Conservation (phyloP, 2,888 invertebrate genomes). For the Brachyopa scutellaris region DNA sequence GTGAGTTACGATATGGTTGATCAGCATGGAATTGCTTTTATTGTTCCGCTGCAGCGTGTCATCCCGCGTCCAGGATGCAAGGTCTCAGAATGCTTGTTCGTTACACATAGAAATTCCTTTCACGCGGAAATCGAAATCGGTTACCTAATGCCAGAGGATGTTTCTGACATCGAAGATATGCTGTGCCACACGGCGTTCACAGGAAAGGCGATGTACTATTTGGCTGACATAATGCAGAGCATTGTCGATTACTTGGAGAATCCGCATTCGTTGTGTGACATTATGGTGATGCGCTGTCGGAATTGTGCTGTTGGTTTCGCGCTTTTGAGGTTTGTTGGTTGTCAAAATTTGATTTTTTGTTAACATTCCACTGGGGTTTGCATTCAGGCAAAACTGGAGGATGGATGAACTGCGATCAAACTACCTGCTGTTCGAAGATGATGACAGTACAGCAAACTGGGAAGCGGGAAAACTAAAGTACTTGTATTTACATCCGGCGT, state of each 20-base stretch:
- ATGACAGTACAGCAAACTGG: conserved; percentile 59
- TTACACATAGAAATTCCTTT: conserved; percentile 77
- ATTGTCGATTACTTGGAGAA: conserved; percentile 73
- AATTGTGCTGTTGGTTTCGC: conserved; percentile 76
- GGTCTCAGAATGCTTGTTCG: conserved; percentile 75
- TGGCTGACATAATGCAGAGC: conserved; percentile 60
- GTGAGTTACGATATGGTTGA: conserved; percentile 75
- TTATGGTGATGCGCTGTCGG: conserved; percentile 74
- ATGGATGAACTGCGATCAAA: conserved; percentile 31
- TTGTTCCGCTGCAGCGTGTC: conserved; percentile 76
- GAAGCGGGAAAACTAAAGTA: conserved; percentile 75
- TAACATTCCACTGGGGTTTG: not conserved
- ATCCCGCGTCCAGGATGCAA: conserved; percentile 75
- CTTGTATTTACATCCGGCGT: conserved; percentile 77
- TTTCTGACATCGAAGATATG: conserved; percentile 65
- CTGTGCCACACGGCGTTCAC: conserved; percentile 7
- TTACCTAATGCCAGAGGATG: conserved; percentile 70
- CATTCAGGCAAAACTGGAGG: conserved; percentile 28
- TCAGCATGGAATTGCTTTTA: too few species aligned
- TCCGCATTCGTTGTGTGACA: conserved; percentile 65
- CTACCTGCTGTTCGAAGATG: conserved; percentile 25
- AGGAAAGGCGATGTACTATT: conserved; percentile 56
- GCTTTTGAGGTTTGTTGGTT: conserved; percentile 75
- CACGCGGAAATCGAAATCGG: conserved; percentile 75
- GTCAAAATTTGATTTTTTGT: not conserved